Percentiles rank a stretch among this genome's conserved stretches.
phyloP scores from a whole-genome alignment of 1,140 invertebrate genomes.

The Octopus bimaculoides region DNA sequence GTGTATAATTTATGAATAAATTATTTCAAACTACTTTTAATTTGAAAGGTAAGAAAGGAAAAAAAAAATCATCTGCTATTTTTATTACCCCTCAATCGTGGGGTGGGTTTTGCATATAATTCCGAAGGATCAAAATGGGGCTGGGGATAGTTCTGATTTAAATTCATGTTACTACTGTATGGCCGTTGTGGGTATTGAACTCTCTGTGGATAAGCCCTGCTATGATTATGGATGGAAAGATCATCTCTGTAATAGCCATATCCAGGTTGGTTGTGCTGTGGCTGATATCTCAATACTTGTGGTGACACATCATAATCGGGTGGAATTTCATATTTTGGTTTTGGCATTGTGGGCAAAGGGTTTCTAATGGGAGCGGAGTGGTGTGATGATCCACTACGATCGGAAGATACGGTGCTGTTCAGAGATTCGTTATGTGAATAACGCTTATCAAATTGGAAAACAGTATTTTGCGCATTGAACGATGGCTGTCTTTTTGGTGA shows the following conservation, averaged over 20 bases:
- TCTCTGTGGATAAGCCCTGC: background rate
- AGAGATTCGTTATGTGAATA: background rate
- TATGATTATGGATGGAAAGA: background rate
- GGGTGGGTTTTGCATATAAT: background rate
- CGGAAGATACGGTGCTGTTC: background rate
- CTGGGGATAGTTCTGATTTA: background rate
- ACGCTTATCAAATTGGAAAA: background rate
- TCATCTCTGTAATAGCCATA: background rate
- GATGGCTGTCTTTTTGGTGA: background rate
- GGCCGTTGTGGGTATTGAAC: background rate
- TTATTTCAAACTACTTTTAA: background rate
- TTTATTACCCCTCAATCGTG: background rate
- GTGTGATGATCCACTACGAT: background rate
- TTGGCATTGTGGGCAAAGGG: background rate
- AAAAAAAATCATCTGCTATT: background rate
- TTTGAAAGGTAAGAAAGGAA: background rate
- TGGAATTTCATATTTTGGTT: background rate
- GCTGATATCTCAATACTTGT: too few relatives aligned
- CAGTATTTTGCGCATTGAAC: background rate
- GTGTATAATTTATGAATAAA: background rate
- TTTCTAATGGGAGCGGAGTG: background rate
- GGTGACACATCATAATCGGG: constrained; percentile 1
- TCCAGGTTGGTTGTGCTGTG: background rate
- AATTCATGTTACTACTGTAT: background rate
- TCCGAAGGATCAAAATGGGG: background rate